Conservation (phyloP, 2,113 vertebrate species). For the Neolamprologus brichardi region DNA sequence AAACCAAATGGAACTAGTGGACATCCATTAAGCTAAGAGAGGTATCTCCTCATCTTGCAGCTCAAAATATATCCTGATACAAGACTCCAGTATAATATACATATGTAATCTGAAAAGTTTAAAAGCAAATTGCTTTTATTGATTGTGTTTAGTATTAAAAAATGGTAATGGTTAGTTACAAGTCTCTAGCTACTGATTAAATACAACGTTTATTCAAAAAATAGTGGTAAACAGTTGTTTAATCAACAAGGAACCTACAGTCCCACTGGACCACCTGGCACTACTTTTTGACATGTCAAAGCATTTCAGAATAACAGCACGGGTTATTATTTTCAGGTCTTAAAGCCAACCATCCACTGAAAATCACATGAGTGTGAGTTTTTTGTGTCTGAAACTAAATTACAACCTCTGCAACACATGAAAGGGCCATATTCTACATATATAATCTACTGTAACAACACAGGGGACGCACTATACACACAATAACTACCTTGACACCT, state of each 20-base stretch:
- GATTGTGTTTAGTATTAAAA: neutral
- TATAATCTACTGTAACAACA: neutral
- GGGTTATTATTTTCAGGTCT: neutral
- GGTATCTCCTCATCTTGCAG: conserved; percentile 16
- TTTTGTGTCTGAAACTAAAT: neutral
- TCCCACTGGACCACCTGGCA: neutral
- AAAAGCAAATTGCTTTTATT: neutral
- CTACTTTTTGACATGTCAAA: neutral
- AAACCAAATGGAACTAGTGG: conserved; percentile 35
- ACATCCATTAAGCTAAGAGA: conserved; percentile 44
- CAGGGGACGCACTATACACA: neutral
- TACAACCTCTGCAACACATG: neutral
- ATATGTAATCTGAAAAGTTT: neutral
- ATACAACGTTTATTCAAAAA: neutral
- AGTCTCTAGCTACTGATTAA: neutral
- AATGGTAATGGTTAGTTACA: neutral
- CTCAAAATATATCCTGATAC: neutral
- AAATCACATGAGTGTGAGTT: neutral
- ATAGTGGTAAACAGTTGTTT: neutral
- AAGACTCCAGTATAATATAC: neutral
- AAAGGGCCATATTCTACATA: neutral
- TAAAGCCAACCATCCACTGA: neutral
- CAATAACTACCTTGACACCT: neutral
- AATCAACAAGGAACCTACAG: neutral
- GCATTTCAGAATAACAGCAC: neutral